phyloP scores from a whole-genome alignment of 2,797 vertebrate genomes.

The Borostomias antarcticus region DNA sequence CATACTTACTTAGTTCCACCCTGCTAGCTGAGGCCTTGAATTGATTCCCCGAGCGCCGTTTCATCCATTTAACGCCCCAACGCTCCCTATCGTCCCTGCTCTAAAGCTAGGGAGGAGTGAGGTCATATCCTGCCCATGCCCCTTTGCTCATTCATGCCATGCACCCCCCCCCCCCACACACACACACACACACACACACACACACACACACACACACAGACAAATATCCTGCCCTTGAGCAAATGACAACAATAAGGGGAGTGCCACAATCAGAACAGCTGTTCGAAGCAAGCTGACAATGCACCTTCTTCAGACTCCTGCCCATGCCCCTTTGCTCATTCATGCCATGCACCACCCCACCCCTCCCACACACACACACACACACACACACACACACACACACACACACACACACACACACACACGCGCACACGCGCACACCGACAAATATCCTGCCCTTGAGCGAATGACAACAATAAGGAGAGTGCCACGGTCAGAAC shows the following conservation, averaged over 20 bases:
- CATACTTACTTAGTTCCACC: constrained; percentile 48
- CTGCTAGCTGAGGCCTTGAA: constrained; percentile 54
- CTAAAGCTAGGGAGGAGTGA: no score
- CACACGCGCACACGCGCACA: constrained; percentile 25
- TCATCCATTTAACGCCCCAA: constrained; percentile 66
- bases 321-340: no score
- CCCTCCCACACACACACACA: constrained; percentile 39
- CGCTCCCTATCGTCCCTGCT: constrained; percentile 30
- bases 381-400: constrained; percentile 32
- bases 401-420: constrained; percentile 12
- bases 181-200: constrained; percentile 16
- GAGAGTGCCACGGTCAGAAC: constrained; percentile 54
- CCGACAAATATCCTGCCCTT: constrained; percentile 45
- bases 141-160: no score
- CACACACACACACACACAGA: constrained; percentile 25
- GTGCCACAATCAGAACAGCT: constrained; percentile 54
- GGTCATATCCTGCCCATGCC: no score
- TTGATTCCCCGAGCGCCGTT: constrained; percentile 59
- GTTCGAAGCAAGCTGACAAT: constrained; percentile 53
- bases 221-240: constrained; percentile 51
- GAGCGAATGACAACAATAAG: constrained; percentile 57
- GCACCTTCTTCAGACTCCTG: no score
- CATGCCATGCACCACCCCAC: no score
- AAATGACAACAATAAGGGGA: constrained; percentile 59
- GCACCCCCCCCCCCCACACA: background rate